Conservation (phyloP, 2,113 vertebrate species). For the Cyprinus carpio region DNA sequence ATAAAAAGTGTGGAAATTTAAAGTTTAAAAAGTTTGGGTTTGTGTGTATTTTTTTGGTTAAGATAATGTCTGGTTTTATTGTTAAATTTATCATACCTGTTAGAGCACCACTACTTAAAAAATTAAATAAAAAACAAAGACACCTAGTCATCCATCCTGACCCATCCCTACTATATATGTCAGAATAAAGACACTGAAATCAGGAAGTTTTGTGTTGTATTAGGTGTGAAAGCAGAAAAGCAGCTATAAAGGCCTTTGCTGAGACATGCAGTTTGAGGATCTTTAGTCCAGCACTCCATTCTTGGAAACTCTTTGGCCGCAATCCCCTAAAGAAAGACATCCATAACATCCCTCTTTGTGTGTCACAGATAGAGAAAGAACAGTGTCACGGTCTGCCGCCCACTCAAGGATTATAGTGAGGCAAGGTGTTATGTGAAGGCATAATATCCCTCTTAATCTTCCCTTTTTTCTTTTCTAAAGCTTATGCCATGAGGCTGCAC, state of each 20-base stretch:
- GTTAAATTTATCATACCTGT: neutral
- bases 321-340: slow-evolving; percentile 17
- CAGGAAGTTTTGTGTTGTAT: neutral
- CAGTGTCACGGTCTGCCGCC: slow-evolving; percentile 41
- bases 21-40: too few relatives aligned
- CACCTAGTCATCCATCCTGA: neutral
- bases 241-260: neutral
- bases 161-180: neutral
- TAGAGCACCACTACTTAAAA: neutral
- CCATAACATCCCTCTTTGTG: slow-evolving; percentile 8
- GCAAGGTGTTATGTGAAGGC: slow-evolving; percentile 38
- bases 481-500: slow-evolving; percentile 48
- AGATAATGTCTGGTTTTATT: too few relatives aligned
- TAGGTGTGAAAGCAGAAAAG: neutral
- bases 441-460: slow-evolving; percentile 60
- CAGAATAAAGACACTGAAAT: neutral
- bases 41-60: too few relatives aligned
- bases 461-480: slow-evolving; percentile 47
- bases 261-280: neutral
- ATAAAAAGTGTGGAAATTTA: too few relatives aligned
- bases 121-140: neutral
- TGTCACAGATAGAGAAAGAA: slow-evolving; percentile 18
- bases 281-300: neutral
- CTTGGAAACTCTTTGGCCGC: neutral
- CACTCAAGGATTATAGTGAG: slow-evolving; percentile 58